Conservation (phyloP, 2,113 vertebrate genomes). For the Caloenas nicobarica region DNA sequence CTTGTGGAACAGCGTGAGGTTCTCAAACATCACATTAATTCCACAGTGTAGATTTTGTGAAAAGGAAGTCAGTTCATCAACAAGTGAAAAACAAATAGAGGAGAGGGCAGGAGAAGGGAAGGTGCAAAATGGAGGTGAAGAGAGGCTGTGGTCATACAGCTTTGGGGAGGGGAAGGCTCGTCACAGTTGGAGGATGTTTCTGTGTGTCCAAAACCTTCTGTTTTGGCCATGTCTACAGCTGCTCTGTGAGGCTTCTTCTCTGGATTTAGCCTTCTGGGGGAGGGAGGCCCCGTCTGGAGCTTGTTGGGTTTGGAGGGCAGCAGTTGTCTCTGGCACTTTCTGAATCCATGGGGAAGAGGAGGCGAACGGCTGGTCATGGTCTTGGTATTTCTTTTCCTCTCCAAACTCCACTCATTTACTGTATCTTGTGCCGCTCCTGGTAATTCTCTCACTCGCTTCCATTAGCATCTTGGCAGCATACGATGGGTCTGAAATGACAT, state of each 20-base stretch:
- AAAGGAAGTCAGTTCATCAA: neutral
- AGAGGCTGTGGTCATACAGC: neutral
- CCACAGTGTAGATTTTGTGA: neutral
- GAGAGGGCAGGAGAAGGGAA: neutral
- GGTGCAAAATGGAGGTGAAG: neutral
- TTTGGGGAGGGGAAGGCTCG: neutral
- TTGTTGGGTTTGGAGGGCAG: neutral
- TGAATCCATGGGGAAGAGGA: neutral
- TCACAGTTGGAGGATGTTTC: neutral
- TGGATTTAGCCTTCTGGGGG: neutral
- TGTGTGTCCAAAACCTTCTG: neutral
- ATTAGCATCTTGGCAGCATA: neutral
- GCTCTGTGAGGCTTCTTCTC: neutral
- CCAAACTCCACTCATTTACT: accelerated
- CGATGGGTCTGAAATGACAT: neutral
- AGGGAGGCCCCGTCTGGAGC: neutral
- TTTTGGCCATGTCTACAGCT: neutral
- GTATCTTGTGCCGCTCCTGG: neutral
- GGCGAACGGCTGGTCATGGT: neutral
- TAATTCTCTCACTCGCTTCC: neutral
- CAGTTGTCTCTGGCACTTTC: neutral
- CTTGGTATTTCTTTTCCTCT: neutral
- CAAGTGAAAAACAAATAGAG: neutral
- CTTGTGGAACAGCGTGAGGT: accelerated
- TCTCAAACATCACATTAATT: neutral